A percentile compares a stretch with the other conserved stretches of the same genome.
Conservation (phyloP, 2,797 vertebrate species). For the Stomatorhinus walkeri region DNA sequence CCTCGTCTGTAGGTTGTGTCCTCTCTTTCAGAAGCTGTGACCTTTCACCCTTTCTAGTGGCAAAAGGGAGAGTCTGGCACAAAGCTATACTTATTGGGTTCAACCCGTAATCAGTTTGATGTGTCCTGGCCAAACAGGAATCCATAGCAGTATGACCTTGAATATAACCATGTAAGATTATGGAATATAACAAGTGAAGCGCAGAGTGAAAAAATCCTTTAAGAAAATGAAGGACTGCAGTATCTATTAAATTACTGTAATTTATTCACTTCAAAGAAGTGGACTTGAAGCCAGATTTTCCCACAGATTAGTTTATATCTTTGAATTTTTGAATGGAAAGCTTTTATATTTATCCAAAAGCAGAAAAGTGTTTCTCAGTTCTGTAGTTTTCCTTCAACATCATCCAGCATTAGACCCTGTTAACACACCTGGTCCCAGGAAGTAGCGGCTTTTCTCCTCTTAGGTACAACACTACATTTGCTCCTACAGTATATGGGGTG, state of each 20-base stretch:
- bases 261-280: neutral
- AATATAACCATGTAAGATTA: neutral
- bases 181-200: neutral
- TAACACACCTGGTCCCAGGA: neutral
- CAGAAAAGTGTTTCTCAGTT: neutral
- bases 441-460: neutral
- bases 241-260: neutral
- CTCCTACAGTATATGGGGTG: neutral
- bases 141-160: neutral
- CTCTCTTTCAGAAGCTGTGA: neutral
- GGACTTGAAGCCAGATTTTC: neutral
- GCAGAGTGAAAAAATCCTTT: neutral
- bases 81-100: neutral
- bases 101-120: neutral
- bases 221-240: neutral
- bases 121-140: neutral
- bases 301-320: neutral
- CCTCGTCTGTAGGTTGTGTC: slow-evolving; percentile 54
- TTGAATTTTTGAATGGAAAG: neutral
- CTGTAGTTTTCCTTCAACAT: neutral
- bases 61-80: neutral
- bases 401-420: neutral
- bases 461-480: neutral
- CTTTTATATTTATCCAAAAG: neutral
- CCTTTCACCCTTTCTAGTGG: slow-evolving; percentile 15